A percentile compares a stretch with the other conserved stretches of the same genome.
phyloP scores from a whole-genome alignment of 53 echinoderm and acorn worm genomes.

The Astropecten irregularis region DNA sequence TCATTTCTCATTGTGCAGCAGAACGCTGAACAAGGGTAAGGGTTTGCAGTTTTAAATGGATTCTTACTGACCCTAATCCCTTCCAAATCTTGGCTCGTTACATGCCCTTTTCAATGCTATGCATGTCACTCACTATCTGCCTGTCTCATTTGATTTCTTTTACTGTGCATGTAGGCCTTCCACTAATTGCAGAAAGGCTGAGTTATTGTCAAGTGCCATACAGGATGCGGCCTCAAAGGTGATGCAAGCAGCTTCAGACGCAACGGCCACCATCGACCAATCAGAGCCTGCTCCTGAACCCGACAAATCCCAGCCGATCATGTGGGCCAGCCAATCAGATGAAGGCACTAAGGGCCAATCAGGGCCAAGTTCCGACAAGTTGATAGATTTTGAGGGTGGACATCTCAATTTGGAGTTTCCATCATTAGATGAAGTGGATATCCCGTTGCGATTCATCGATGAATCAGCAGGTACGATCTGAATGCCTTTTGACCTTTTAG shows the following conservation, averaged over 20 bases:
- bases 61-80: too few species aligned
- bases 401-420: conserved; percentile 7
- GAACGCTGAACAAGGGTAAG: conserved; percentile 11
- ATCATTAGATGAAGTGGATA: not conserved
- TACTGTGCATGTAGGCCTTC: not conserved
- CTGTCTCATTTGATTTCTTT: too few species aligned
- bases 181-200: not conserved
- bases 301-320: not conserved
- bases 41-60: too few species aligned
- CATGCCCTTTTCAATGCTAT: too few species aligned
- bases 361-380: not conserved
- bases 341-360: too few species aligned
- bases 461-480: too few species aligned
- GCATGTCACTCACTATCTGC: too few species aligned
- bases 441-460: not conserved
- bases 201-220: not conserved
- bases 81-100: too few species aligned
- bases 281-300: not conserved
- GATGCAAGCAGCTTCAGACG: not conserved
- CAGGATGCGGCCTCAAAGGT: not conserved
- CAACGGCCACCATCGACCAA: not conserved
- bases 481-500: too few species aligned
- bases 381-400: not conserved
- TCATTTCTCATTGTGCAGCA: not conserved
- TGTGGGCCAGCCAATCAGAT: too few species aligned